Percentiles rank a stretch among this genome's conserved stretches.
These are phyloP conservation scores for Drosophila miranda DNA, from an alignment of 1,140 invertebrate genomes.

Conservation along the genomic window DNA sequence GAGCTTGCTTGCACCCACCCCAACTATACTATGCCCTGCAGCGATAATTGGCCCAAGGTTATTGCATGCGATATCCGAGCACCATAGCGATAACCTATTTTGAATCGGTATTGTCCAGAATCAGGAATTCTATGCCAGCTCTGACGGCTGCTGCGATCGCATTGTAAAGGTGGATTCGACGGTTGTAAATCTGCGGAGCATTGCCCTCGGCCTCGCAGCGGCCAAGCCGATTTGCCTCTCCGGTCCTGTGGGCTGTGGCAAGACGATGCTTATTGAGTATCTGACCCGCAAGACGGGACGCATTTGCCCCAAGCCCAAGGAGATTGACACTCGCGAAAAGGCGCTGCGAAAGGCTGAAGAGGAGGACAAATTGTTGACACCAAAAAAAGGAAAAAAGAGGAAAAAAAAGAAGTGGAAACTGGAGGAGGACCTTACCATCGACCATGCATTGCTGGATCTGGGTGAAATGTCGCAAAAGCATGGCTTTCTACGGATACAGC, in stretches of 20 bases:
- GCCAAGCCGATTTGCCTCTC: slow-evolving; percentile 91
- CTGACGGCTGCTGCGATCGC: slow-evolving; percentile 64
- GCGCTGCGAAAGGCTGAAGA: slow-evolving; percentile 21
- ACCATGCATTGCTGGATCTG: slow-evolving; percentile 45
- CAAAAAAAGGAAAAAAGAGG: slow-evolving; percentile 46
- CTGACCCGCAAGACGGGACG: slow-evolving; percentile 91
- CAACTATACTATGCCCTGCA: no score
- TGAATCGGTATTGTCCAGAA: no score
- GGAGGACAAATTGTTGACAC: slow-evolving; percentile 49
- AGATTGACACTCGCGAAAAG: slow-evolving; percentile 36
- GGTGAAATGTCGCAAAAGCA: slow-evolving; percentile 40
- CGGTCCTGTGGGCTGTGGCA: slow-evolving; percentile 97
- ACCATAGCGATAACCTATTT: no score
- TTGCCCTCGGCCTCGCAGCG: slow-evolving; percentile 89
- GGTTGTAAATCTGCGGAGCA: slow-evolving; percentile 87
- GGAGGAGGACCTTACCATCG: slow-evolving; percentile 14
- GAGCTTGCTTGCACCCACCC: no score
- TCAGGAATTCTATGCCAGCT: slow-evolving; percentile 81
- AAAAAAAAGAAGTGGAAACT: slow-evolving; percentile 45
- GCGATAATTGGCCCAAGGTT: no score
- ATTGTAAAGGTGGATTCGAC: slow-evolving; percentile 87
- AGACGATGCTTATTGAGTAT: slow-evolving; percentile 95
- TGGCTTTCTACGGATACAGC: slow-evolving; percentile 87
- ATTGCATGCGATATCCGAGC: no score
- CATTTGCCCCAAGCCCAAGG: slow-evolving; percentile 73